Evolutionary conservation across 2,797 vertebrate species (phyloP).

Genomic region (Mastacembelus armatus): DNA sequence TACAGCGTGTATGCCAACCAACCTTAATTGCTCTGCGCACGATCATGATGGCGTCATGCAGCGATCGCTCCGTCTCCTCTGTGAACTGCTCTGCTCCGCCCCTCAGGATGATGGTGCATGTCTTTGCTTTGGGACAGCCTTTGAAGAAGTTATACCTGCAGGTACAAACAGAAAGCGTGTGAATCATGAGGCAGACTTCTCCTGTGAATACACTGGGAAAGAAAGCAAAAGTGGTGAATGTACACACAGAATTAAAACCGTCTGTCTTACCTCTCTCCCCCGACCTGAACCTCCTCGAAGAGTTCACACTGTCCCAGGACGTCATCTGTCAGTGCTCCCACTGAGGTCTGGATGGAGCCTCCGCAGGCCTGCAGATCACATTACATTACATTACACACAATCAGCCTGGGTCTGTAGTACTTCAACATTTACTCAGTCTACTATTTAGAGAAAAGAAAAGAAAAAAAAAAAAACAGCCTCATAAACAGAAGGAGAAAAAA

Average conservation of each 20-base stretch:
- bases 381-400: conserved; percentile 31
- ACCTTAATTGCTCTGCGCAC: conserved; percentile 98
- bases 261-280: conserved; percentile 91
- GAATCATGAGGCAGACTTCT: background rate
- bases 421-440: background rate
- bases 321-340: conserved; percentile 85
- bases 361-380: conserved; percentile 90
- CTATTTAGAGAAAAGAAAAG: background rate
- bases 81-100: conserved; percentile 98
- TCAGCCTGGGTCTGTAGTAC: too few relatives aligned
- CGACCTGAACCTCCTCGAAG: conserved; percentile 97
- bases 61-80: conserved; percentile 96
- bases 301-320: conserved; percentile 92
- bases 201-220: background rate
- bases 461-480: background rate
- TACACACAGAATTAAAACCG: rapidly evolving
- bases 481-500: too few relatives aligned
- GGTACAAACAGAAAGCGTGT: background rate
- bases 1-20: background rate
- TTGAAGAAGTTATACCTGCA: conserved; percentile 96
- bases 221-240: background rate
- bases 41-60: conserved; percentile 99
- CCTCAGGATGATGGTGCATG: conserved; percentile 95
- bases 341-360: conserved; percentile 97
- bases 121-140: conserved; percentile 95